phyloP scores from a whole-genome alignment of 2,113 vertebrate species.

The Philantomba maxwellii region DNA sequence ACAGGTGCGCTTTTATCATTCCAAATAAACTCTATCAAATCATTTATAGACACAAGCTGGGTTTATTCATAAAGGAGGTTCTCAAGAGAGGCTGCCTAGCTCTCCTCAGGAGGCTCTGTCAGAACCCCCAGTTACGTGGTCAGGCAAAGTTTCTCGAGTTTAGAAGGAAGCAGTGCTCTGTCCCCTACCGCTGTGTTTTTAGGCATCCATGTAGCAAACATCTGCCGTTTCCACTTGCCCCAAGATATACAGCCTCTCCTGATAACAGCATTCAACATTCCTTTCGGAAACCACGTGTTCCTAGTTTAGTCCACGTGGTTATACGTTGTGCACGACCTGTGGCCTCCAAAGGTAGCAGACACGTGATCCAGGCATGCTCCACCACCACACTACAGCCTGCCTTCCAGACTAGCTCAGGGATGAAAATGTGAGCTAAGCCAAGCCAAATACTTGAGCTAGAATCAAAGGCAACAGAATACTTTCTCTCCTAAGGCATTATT shows the following conservation, averaged over 20 bases:
- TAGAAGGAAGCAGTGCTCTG: background rate
- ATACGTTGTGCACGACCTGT: background rate
- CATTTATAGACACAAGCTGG: background rate
- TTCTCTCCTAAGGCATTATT: background rate
- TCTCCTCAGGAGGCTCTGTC: background rate
- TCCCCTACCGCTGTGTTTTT: background rate
- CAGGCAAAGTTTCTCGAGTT: background rate
- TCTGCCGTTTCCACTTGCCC: background rate
- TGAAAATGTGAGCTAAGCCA: background rate
- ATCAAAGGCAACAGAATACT: constrained; percentile 2
- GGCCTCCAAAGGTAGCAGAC: background rate
- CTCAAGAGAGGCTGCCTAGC: background rate
- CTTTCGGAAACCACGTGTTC: background rate
- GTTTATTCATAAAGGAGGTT: background rate
- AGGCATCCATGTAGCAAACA: background rate
- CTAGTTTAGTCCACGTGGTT: background rate
- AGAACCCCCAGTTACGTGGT: background rate
- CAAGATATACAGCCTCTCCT: background rate
- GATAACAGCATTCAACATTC: background rate
- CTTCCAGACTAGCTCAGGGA: background rate
- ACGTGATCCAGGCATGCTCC: background rate
- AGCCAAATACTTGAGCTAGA: background rate
- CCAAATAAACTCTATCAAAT: background rate
- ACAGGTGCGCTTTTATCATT: background rate
- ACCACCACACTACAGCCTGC: background rate